These are phyloP conservation scores for Sebastes goodei DNA, from an alignment of 2,797 vertebrate genomes.

Conservation along the genomic window DNA sequence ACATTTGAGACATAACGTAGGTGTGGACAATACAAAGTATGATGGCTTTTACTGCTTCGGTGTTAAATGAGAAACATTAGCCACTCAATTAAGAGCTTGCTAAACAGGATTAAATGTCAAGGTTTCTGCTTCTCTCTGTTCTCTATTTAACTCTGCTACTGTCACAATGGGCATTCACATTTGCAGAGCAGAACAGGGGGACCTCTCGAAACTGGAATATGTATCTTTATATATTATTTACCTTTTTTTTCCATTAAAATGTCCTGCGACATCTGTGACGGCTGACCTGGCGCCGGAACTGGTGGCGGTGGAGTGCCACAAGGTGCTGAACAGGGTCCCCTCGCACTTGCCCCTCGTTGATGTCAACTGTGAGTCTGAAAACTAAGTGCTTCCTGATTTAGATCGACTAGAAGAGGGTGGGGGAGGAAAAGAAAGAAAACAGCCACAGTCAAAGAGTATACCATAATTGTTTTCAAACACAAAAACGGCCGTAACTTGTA, in stretches of 20 bases:
- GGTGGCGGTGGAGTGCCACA: constrained; percentile 63
- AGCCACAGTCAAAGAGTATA: neutral
- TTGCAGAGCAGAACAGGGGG: constrained; percentile 10
- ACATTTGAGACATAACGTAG: constrained; percentile 11
- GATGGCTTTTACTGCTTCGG: neutral
- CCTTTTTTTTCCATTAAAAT: constrained; percentile 79
- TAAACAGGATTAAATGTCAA: constrained; percentile 38
- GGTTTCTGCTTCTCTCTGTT: constrained; percentile 19
- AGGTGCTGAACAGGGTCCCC: constrained; percentile 62
- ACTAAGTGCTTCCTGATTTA: constrained; percentile 75
- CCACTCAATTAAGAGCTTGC: constrained; percentile 13
- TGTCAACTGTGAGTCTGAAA: constrained; percentile 41
- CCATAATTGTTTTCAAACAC: neutral
- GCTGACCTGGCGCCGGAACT: constrained; percentile 64
- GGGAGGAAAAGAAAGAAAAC: neutral
- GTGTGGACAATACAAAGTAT: neutral
- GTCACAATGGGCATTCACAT: constrained; percentile 25
- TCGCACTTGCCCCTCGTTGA: constrained; percentile 36
- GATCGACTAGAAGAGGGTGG: constrained; percentile 16
- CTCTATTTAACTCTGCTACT: constrained; percentile 19
- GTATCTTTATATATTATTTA: constrained; percentile 78
- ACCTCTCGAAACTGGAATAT: constrained; percentile 44
- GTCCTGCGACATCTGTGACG: constrained; percentile 80
- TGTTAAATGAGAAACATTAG: constrained; percentile 31
- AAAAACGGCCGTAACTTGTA: neutral